A percentile compares a stretch with the other conserved stretches of the same genome.
These are phyloP conservation scores for Phengaris arion DNA, from an alignment of 2,888 invertebrate genomes.

Conservation along the genomic window DNA sequence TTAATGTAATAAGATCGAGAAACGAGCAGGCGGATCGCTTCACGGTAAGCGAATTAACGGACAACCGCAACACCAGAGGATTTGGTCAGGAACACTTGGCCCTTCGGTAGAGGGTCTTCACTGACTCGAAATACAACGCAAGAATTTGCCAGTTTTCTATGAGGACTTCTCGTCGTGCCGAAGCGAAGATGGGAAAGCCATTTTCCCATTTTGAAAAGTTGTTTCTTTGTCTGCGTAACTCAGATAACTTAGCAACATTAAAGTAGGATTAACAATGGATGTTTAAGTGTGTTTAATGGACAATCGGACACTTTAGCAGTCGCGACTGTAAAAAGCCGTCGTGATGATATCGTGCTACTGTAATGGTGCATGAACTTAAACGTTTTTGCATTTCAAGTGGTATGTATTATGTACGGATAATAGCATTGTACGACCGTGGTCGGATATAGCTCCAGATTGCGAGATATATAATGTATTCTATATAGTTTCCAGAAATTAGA, in stretches of 20 bases:
- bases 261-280: conserved; percentile 14
- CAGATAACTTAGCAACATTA: not conserved
- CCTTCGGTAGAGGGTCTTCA: too few species aligned
- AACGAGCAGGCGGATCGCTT: not conserved
- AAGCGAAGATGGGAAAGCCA: too few species aligned
- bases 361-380: not conserved
- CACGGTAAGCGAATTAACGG: not conserved
- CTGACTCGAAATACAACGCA: too few species aligned
- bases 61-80: too few species aligned
- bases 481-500: too few species aligned
- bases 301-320: not conserved
- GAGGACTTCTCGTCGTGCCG: too few species aligned
- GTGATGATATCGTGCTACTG: not conserved
- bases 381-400: not conserved
- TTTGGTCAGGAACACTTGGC: too few species aligned
- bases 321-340: conserved; percentile 3
- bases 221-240: not conserved
- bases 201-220: not conserved
- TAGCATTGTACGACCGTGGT: not conserved
- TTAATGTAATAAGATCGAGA: conserved; percentile 25
- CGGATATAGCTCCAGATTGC: not conserved
- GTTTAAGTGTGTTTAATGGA: conserved; percentile 14
- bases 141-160: too few species aligned
- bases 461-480: not conserved
- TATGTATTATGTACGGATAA: not conserved